Evolutionary conservation across 2,888 invertebrate species (phyloP).

Genomic region (Octonoba sinensis): DNA sequence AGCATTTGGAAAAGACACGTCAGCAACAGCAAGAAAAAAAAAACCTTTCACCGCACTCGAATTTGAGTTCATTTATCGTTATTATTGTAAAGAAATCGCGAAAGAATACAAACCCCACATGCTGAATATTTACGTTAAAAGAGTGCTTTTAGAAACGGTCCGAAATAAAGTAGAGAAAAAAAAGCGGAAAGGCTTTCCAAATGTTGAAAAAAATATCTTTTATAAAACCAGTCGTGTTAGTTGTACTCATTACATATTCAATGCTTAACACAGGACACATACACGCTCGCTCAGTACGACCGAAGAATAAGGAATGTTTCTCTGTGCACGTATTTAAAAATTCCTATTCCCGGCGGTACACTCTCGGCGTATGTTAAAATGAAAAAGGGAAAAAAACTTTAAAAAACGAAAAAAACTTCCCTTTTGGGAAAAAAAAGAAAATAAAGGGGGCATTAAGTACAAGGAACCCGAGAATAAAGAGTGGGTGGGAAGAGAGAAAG

Average conservation of each 20-base stretch:
- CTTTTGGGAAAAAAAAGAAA: constrained; percentile 3
- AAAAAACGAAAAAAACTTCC: constrained; percentile 7
- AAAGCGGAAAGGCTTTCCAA: background rate
- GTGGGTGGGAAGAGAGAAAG: constrained; percentile 26
- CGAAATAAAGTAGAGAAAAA: too few species aligned
- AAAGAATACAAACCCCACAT: background rate
- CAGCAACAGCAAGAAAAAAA: too few species aligned
- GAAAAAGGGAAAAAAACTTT: constrained; percentile 13
- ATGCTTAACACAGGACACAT: constrained; percentile 41
- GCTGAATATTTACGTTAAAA: constrained; percentile 36
- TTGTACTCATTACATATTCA: constrained; percentile 52
- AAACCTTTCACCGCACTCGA: too few species aligned
- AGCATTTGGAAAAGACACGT: too few species aligned
- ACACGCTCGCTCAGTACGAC: too few species aligned
- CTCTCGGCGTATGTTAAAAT: constrained; percentile 35
- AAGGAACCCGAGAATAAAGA: constrained; percentile 51
- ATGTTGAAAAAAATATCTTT: constrained; percentile 8
- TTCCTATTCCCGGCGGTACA: constrained; percentile 38
- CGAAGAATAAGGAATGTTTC: constrained; percentile 51
- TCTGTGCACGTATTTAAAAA: constrained; percentile 54
- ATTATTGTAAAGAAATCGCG: background rate
- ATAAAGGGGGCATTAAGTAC: constrained; percentile 42
- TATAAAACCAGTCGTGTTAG: constrained; percentile 45
- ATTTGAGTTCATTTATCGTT: too few species aligned
- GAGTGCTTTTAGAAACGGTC: too few species aligned